phyloP scores from a whole-genome alignment of 2,888 invertebrate genomes.

The Cataglyphis livida region DNA sequence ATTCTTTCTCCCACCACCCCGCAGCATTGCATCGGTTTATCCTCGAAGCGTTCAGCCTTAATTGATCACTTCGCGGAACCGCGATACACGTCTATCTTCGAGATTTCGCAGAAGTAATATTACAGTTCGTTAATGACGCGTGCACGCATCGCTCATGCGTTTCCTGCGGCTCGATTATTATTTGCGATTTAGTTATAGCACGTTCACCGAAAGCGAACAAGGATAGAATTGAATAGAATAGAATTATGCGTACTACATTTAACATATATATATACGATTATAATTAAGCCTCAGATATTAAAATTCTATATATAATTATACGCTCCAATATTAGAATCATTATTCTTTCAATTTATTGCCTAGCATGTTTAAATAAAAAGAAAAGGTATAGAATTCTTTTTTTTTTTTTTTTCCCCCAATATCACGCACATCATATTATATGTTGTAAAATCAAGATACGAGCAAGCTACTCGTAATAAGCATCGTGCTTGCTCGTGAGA shows the following conservation, averaged over 20 bases:
- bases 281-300: neutral
- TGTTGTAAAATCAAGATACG: neutral
- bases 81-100: slow-evolving; percentile 44
- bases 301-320: neutral
- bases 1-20: neutral
- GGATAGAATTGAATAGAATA: slow-evolving; percentile 14
- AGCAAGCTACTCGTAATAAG: slow-evolving; percentile 5
- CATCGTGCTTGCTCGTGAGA: neutral
- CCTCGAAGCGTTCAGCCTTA: slow-evolving; percentile 38
- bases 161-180: slow-evolving; percentile 43
- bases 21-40: slow-evolving; percentile 15
- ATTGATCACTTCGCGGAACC: slow-evolving; percentile 44
- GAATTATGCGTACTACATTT: neutral
- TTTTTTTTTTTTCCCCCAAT: neutral
- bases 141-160: slow-evolving; percentile 28
- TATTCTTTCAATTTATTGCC: neutral
- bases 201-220: slow-evolving; percentile 20
- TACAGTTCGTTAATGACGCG: slow-evolving; percentile 43
- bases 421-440: slow-evolving; percentile 4
- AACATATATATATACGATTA: neutral
- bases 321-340: neutral
- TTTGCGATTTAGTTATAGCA: slow-evolving; percentile 3
- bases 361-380: neutral
- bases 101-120: slow-evolving; percentile 63
- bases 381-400: neutral